Base-by-base conservation (phyloP, 2,113 vertebrate species). In the Rhabdornis inornatus region DNA sequence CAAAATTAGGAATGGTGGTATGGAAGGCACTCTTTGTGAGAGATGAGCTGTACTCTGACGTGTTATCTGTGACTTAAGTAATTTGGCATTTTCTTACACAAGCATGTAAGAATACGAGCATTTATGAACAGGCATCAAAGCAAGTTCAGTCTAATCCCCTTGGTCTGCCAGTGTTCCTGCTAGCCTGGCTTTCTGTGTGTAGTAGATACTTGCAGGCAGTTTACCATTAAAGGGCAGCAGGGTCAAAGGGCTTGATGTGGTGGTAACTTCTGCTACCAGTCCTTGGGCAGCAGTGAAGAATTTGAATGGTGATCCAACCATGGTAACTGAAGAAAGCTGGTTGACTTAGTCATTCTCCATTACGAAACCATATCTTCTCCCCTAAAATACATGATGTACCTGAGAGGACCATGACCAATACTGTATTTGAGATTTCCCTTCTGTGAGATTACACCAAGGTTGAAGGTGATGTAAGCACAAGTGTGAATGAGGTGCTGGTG, bases 71-170 rank as follows among this genome's bases (percentile, higher is more conserved):
- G 87, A 92, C 89, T 96, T 96, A 88, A 95, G 70, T 50, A 81
- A 87, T 85, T 83, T 90, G 92, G 91, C 91, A 93, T 94, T 94
- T 94, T 83, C 86, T 93, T 91, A 69, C 63, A 63, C 78, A 64
- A 88, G 68, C 71, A 66, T 61, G 28, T 78, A 56, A 86, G 92
- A 90, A 42, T 75, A 82, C 14, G 52, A 72, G 30, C 8, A 1
- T 22, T 95, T 88, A 56, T 55, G 49, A 88, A 39, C 39, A 64
- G 53, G 40, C 42, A 89, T 87, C 77, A 89, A 66, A 89, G 65
- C 50, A 60, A 64, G 63, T 70, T 90, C 19, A 37, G 0, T 90
- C 33, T 50, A 45, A 80, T 83, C 33, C 30, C 20, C 8, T 69
- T 35, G 15, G 33, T 80, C 42, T 20, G 9, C 49, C 55, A 89